Conservation (phyloP, 2,888 invertebrate species). For the Leptura quadrifasciata region DNA sequence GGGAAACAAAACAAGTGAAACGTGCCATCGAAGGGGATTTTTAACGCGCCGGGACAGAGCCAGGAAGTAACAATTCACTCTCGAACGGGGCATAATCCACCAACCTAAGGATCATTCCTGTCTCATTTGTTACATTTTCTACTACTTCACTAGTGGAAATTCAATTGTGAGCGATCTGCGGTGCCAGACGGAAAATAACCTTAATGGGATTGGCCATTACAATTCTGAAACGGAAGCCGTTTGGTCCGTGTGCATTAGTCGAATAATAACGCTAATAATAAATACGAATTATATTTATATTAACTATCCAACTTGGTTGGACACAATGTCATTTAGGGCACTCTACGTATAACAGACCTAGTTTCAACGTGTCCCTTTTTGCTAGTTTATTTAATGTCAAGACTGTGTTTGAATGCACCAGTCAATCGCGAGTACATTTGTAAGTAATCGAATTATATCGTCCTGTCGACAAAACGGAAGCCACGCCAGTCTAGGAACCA, state of each 20-base stretch:
- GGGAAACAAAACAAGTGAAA: slow-evolving; percentile 44
- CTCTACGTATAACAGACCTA: too few relatives aligned
- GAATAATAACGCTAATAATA: neutral
- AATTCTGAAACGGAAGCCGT: neutral
- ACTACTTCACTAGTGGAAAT: slow-evolving; percentile 47
- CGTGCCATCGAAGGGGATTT: slow-evolving; percentile 33
- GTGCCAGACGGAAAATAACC: slow-evolving; percentile 28
- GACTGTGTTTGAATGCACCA: too few relatives aligned
- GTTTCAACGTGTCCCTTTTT: too few relatives aligned
- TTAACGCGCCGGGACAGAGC: slow-evolving; percentile 36
- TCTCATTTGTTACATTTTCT: slow-evolving; percentile 54
- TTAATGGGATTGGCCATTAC: neutral
- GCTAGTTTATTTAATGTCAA: too few relatives aligned
- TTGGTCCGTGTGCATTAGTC: neutral
- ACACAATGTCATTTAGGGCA: too few relatives aligned
- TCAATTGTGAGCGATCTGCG: slow-evolving; percentile 39
- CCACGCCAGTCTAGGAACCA: too few relatives aligned
- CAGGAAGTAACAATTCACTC: slow-evolving; percentile 49
- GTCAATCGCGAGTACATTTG: too few relatives aligned
- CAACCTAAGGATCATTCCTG: slow-evolving; percentile 52
- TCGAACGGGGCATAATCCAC: slow-evolving; percentile 53
- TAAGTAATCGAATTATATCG: too few relatives aligned
- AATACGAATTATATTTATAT: too few relatives aligned
- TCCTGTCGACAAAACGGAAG: too few relatives aligned
- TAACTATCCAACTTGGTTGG: too few relatives aligned